Base-by-base conservation (phyloP, 2,113 vertebrate species). In the Rallus limicola region DNA sequence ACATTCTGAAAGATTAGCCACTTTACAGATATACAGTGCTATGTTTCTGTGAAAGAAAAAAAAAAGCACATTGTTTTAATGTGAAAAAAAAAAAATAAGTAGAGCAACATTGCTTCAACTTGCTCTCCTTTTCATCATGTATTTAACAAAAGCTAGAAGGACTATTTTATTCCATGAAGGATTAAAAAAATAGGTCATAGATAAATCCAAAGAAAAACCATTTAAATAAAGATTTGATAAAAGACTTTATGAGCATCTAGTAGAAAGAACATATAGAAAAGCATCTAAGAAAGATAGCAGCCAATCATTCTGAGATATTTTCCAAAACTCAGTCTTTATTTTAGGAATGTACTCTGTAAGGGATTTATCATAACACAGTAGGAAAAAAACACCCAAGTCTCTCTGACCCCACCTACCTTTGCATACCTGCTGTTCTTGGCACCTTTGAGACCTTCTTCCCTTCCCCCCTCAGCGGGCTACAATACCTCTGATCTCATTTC, bases 171-270 rank as follows among this genome's bases (percentile, higher is more conserved):
- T 84, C 76, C 77, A 79, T 6, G 11, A 83, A 82, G 80, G 55
- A 94, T 84, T 88, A 92, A 90, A 86, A 94, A 94, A 82, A 88
- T 83, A 83, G 76, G 91, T 83, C 80, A 88, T 11, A 93, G 86
- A 88, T 78, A 95, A 97, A 89, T 53, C 67, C 84, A 78, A 75
- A 87, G 55, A 40, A 92, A 89, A 94, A 77, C 11, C 46, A 88
- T 92, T 96, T 90, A 75, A 93, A 95, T 93, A 91, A 95, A 95
- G 60, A 82, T 79, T 95, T 78, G 87, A 91, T 92, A 86, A 87
- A 94, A 94, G 34, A 72, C 29, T 84, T 85, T 58, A 21, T 52
- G 62, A 65, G 58, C 10, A 91, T 46, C 36, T 24, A 77, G 50
- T 24, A 92, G 76, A 69, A 86, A 77, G 38, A 81, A 38, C 7